Base-by-base conservation (phyloP, 1,140 invertebrate genomes). In the Megalopta genalis region DNA sequence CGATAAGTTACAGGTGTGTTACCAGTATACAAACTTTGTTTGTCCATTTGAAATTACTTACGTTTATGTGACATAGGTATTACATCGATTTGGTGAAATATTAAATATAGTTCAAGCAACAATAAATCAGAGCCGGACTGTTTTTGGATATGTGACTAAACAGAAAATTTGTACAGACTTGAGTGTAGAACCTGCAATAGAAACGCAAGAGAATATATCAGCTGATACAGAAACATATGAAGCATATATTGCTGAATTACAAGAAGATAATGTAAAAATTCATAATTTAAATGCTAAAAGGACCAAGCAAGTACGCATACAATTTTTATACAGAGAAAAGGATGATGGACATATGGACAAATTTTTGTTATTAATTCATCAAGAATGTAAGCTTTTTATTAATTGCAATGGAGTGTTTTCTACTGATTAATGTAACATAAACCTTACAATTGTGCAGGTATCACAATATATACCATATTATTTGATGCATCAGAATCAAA, bases 71-170 rank as follows among this genome's bases (percentile, higher is more conserved):
- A 57, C 95, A 25, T 89, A 95, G 86, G 92, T 94, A 42, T 88
- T 97, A 4, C 93, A 95, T 87, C 94, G 93, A 27, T 96, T 96
- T 90, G 86, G 94, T 14, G 92, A 94, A 39, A 92, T 94, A 83
- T 81, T 94, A 27, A 96, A 96, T 88, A 93, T 96, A 42, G 95
- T 97, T 72, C 96, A 97, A 93, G 96, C 96, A n/a, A 96, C 95
- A 12, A 93, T 97, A 5, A 97, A 97, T 90, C 94, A 94, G 79
- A 94, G 92, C 78, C 93, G 93, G 54, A 95, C 95, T 10, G 88
- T 96, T 73, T 86, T 97, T 62, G 95, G 94, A n/a, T 96, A 95
- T 89, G 94, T 96, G 59, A 92, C 93, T 1, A 96, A 96, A 88
- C 66, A 88, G 82, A 86, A 80, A 70, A 14, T 76, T 14, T 70